These are phyloP conservation scores for Notolabrus celidotus DNA, from an alignment of 2,797 vertebrate genomes.

Conservation along the genomic window DNA sequence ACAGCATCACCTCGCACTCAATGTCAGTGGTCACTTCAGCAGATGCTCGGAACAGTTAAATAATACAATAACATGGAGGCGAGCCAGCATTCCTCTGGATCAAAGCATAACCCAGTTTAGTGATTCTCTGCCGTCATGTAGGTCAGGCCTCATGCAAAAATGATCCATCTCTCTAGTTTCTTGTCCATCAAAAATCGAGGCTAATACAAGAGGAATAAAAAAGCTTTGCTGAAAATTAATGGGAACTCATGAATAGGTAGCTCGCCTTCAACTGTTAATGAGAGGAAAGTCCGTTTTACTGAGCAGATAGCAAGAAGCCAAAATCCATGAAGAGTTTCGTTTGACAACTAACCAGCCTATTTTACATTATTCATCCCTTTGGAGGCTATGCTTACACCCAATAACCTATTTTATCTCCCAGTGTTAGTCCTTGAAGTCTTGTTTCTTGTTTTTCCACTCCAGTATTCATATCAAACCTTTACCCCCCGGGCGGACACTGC, in stretches of 20 bases:
- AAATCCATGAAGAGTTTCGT: constrained; percentile 65
- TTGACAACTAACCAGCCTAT: constrained; percentile 77
- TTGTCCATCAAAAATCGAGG: constrained; percentile 60
- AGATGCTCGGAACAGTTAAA: constrained; percentile 66
- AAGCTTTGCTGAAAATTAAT: constrained; percentile 39
- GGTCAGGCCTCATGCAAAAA: constrained; percentile 67
- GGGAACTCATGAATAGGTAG: constrained; percentile 58
- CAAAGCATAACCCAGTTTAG: constrained; percentile 68
- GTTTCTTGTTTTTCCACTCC: constrained; percentile 65
- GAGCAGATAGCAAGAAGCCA: constrained; percentile 65
- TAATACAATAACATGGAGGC: constrained; percentile 66
- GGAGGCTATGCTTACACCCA: constrained; percentile 72
- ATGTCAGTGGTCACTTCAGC: constrained; percentile 66
- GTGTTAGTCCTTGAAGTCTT: constrained; percentile 64
- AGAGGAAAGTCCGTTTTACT: constrained; percentile 63
- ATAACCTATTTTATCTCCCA: constrained; percentile 79
- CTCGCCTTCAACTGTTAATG: constrained; percentile 65
- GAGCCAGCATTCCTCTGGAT: constrained; percentile 54
- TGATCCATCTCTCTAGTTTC: constrained; percentile 44
- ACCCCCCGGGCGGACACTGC: constrained; percentile 34
- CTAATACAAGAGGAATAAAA: constrained; percentile 37
- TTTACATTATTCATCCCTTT: constrained; percentile 84
- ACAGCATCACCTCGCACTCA: constrained; percentile 22
- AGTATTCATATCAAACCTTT: constrained; percentile 67
- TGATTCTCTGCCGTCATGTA: constrained; percentile 62